Evolutionary conservation across 2,888 invertebrate genomes (phyloP), one percentile per base, ranked within the genome.

Genomic region (Dryomyza anilis): DNA sequence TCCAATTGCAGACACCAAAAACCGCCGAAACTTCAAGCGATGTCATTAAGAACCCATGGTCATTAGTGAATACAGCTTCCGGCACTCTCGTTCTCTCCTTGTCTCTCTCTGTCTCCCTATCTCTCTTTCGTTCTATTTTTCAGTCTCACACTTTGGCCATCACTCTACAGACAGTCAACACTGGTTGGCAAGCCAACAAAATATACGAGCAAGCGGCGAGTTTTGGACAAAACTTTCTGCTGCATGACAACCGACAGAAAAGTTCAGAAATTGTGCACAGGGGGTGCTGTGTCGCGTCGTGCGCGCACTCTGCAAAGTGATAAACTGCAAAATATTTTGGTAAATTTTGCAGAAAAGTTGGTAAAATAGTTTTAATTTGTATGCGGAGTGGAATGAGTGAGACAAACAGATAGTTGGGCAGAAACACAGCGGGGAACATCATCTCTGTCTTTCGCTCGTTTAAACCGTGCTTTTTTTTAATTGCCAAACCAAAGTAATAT

Each of bases 61-160:
- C 67, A 67, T 67, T 67, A 67, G 65, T 65, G 65, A 29, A n/a
- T n/a, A n/a, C n/a, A n/a, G n/a, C n/a, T 46, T 36, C n/a, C 57
- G 16, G 39, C 65, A 33, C 27, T 52, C 43, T 2, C 64, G 14
- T 19, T 14, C 5, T 21, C 8, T 19, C 8, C n/a, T 16, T 43
- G 5, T 10, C 16, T 12, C 21, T 3, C 48, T 14, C 1, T 5
- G 7, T 12, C 33, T 33, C 33, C 3, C 61, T 16, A 14, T 5
- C 1, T 14, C 21, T 12, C 12, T 21, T 14, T 59, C 57, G 16
- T 1, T 36, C n/a, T 52, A 14, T 7, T 2, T 43, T 29, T n/a
- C n/a, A n/a, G n/a, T n/a, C n/a, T n/a, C n/a, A n/a, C n/a, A n/a
- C n/a, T n/a, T n/a, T n/a, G n/a, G n/a, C n/a, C 14, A 29, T 7